phyloP scores from a whole-genome alignment of 92 coral and sea anemone species.

The Actinernus sp. region DNA sequence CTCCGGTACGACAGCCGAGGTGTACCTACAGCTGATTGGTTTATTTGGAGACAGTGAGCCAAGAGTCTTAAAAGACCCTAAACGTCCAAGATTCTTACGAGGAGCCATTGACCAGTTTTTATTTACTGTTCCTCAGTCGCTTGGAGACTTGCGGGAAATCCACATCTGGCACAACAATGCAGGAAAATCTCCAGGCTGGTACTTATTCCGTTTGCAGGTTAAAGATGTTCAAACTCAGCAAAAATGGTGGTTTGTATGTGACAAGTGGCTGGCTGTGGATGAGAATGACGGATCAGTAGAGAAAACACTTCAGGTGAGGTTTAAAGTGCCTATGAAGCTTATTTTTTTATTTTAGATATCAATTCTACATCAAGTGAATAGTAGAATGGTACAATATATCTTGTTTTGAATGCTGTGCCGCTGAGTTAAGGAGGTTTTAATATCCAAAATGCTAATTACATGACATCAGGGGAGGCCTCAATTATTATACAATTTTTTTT shows the following conservation, averaged over 20 bases:
- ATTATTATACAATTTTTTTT: too few species aligned
- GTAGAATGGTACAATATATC: too few species aligned
- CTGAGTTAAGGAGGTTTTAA: too few species aligned
- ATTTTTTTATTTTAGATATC: too few species aligned
- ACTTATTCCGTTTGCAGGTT: slow-evolving; percentile 81
- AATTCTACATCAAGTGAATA: too few species aligned
- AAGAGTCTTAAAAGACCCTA: slow-evolving; percentile 72
- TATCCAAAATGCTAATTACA: too few species aligned
- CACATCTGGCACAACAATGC: slow-evolving; percentile 94
- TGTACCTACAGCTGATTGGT: slow-evolving; percentile 78
- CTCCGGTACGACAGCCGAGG: slow-evolving; percentile 89
- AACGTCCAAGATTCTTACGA: slow-evolving; percentile 66
- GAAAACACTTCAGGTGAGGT: slow-evolving; percentile 24
- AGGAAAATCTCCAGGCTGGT: slow-evolving; percentile 89
- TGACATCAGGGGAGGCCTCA: too few species aligned
- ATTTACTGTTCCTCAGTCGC: slow-evolving; percentile 84
- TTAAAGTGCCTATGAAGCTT: too few species aligned
- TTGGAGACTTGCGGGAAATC: slow-evolving; percentile 76
- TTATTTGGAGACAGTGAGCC: slow-evolving; percentile 85
- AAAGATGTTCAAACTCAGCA: slow-evolving; percentile 85
- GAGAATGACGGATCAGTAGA: slow-evolving; percentile 90
- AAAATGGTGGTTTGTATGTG: slow-evolving; percentile 94
- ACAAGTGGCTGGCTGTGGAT: slow-evolving; percentile 93
- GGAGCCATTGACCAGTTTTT: slow-evolving; percentile 86
- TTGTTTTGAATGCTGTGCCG: too few species aligned